Evolutionary conservation across 2,797 vertebrate genomes (phyloP).

Genomic region (Falco concolor): DNA sequence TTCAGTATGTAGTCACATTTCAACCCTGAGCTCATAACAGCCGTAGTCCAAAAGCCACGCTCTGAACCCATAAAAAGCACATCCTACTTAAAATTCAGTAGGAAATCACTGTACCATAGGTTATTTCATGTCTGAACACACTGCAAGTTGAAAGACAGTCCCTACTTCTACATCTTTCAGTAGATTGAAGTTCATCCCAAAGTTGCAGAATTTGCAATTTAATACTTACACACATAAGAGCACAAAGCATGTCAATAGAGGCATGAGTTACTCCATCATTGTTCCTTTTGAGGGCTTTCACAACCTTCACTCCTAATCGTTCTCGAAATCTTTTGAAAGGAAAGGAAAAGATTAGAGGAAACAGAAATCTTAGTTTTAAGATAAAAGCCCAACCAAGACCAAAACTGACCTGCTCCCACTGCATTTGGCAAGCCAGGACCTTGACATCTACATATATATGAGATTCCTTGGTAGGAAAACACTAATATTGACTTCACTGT

Average conservation of each 20-base stretch:
- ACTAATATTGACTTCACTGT: not conserved
- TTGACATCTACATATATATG: not conserved
- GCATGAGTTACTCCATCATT: constrained; percentile 94
- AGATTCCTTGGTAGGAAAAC: not conserved
- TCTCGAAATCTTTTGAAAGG: constrained; percentile 86
- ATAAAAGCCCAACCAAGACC: not conserved
- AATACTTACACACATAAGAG: constrained; percentile 98
- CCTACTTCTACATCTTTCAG: not conserved
- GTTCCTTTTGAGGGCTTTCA: constrained; percentile 96
- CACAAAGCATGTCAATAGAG: constrained; percentile 98
- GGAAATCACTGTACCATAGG: not conserved
- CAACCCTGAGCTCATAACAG: not conserved
- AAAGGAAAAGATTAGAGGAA: constrained; percentile 8
- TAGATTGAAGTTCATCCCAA: not conserved
- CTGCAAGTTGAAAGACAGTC: not conserved
- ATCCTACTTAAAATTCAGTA: not conserved
- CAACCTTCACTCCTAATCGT: constrained; percentile 94
- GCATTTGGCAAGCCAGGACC: not conserved
- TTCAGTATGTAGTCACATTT: not conserved
- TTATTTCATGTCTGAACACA: not conserved
- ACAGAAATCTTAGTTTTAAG: not conserved
- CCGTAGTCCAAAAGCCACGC: not conserved
- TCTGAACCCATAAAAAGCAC: not conserved
- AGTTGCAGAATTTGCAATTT: not conserved
- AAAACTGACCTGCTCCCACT: not conserved